Percentiles rank a stretch among this genome's conserved stretches.
These are phyloP conservation scores for Agriotes lineatus DNA, from an alignment of 2,888 invertebrate genomes.

Conservation along the genomic window DNA sequence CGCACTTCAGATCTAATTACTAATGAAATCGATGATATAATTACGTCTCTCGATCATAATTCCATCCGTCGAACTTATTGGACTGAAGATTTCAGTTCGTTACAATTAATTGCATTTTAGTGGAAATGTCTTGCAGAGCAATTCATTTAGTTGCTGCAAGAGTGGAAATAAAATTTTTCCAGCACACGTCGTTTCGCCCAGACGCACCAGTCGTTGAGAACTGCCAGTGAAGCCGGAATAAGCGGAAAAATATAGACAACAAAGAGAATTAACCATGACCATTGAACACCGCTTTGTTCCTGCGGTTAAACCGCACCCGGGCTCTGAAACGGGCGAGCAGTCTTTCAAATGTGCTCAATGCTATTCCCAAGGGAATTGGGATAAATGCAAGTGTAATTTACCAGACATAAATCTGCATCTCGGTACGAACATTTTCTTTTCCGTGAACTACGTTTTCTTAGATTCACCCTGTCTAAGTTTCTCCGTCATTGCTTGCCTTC, in stretches of 20 bases:
- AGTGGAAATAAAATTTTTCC: background rate
- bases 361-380: too few species aligned
- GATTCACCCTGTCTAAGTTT: too few species aligned
- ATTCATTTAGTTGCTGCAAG: background rate
- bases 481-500: too few species aligned
- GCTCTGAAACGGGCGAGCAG: too few species aligned
- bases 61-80: constrained; percentile 7
- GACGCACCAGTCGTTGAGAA: background rate
- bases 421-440: too few species aligned
- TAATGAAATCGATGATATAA: constrained; percentile 18
- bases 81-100: constrained; percentile 5
- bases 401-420: too few species aligned
- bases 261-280: background rate
- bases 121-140: background rate
- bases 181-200: background rate
- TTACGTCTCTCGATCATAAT: constrained; percentile 14
- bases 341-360: too few species aligned
- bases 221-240: background rate
- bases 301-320: background rate
- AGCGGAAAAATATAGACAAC: background rate
- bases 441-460: too few species aligned
- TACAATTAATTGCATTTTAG: constrained; percentile 9
- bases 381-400: too few species aligned
- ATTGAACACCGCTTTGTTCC: background rate
- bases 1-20: constrained; percentile 14